These are phyloP conservation scores for Macroglossus sobrinus DNA, from an alignment of 2,113 vertebrate genomes.

Conservation along the genomic window DNA sequence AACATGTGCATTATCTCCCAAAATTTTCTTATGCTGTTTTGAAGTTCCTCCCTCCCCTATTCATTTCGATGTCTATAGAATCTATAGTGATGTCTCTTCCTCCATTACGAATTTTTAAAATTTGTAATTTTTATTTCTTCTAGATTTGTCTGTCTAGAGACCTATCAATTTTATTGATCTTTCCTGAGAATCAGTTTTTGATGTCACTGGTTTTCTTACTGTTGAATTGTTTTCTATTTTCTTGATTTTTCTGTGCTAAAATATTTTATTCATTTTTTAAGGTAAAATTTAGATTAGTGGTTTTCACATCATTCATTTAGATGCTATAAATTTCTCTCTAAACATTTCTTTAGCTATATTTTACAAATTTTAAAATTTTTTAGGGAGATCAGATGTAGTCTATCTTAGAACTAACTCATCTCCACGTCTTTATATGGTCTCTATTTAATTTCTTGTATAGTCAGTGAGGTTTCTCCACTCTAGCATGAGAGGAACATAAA, in stretches of 20 bases:
- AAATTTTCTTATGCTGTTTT: background rate
- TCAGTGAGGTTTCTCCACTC: background rate
- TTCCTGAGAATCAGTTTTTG: background rate
- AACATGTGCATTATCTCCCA: background rate
- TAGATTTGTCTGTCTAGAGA: background rate
- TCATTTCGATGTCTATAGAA: background rate
- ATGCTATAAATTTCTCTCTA: background rate
- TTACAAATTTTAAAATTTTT: background rate
- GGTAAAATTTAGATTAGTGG: background rate
- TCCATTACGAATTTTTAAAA: background rate
- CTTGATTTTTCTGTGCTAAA: background rate
- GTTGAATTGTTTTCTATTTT: background rate
- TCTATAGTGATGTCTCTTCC: background rate
- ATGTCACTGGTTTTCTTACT: background rate
- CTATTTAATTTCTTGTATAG: background rate
- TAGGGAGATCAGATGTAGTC: background rate
- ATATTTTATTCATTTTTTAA: background rate
- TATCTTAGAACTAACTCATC: background rate
- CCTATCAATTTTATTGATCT: background rate
- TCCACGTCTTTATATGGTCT: background rate
- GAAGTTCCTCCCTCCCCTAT: background rate
- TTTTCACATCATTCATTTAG: background rate
- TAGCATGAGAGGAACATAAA: background rate
- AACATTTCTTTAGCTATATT: background rate
- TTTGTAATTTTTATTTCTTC: background rate